Conservation (phyloP, 53 echinoderm and acorn worm species). For the Stichopus horrens region DNA sequence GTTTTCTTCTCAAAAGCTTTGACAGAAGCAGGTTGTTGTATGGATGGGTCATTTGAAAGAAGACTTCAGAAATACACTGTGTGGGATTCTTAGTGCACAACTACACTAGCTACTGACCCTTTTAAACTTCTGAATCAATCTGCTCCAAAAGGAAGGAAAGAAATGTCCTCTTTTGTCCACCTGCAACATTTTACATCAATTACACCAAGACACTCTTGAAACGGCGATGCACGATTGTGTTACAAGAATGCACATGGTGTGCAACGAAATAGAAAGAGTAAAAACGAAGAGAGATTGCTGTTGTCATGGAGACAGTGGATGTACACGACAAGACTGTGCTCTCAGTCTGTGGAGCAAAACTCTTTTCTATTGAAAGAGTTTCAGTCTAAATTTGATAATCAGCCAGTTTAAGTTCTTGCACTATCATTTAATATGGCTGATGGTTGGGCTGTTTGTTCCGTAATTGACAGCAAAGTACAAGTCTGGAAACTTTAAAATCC, state of each 20-base stretch:
- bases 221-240: background rate
- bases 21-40: too few relatives aligned
- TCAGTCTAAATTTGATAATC: background rate
- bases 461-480: background rate
- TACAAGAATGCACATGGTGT: background rate
- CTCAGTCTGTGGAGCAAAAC: background rate
- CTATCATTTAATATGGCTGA: background rate
- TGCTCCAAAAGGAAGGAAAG: too few relatives aligned
- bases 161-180: too few relatives aligned
- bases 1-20: too few relatives aligned
- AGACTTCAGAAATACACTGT: too few relatives aligned
- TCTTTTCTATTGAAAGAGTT: background rate
- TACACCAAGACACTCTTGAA: background rate
- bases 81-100: too few relatives aligned
- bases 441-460: background rate
- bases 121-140: too few relatives aligned
- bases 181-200: too few relatives aligned
- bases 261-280: background rate
- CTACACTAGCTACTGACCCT: too few relatives aligned
- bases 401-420: constrained; percentile 1
- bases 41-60: too few relatives aligned
- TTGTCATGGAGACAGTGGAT: constrained; percentile 4
- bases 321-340: constrained; percentile 4
- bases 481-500: too few relatives aligned
- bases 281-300: background rate